These are phyloP conservation scores for Chaetops frenatus DNA, from an alignment of 2,113 vertebrate genomes.

Conservation along the genomic window DNA sequence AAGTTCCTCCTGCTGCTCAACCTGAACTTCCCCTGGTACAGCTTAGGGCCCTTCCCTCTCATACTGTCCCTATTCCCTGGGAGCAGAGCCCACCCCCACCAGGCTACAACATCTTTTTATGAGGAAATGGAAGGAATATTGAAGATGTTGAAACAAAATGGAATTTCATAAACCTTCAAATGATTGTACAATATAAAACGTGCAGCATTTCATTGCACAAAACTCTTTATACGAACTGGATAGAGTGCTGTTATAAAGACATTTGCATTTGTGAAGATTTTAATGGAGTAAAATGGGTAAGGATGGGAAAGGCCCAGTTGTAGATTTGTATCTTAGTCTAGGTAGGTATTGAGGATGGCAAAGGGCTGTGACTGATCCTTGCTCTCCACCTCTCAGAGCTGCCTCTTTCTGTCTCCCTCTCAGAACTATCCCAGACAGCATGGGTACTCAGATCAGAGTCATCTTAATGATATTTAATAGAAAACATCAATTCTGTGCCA, in stretches of 20 bases:
- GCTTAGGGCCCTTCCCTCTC: fast-evolving
- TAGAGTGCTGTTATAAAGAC: not conserved
- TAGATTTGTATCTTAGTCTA: not conserved
- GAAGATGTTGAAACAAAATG: not conserved
- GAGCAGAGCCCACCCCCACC: not conserved
- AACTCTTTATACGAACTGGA: not conserved
- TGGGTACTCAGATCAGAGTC: not conserved
- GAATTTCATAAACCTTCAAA: not conserved
- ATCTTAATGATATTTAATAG: not conserved
- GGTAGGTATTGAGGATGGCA: fast-evolving
- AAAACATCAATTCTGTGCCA: not conserved
- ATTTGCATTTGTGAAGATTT: not conserved
- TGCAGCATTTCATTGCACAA: not conserved
- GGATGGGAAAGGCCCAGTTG: not conserved
- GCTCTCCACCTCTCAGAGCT: not conserved
- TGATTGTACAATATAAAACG: not conserved
- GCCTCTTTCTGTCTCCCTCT: not conserved
- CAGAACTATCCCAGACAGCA: not conserved
- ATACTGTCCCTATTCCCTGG: not conserved
- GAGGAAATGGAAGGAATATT: not conserved
- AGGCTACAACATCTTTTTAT: not conserved
- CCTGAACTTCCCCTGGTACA: fast-evolving
- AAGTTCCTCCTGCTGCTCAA: not conserved
- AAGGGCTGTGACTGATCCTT: not conserved
- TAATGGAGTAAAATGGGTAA: not conserved